Evolutionary conservation across 2,113 vertebrate genomes (phyloP), one percentile per base, ranked within the genome.

Genomic region (Catagonus wagneri): DNA sequence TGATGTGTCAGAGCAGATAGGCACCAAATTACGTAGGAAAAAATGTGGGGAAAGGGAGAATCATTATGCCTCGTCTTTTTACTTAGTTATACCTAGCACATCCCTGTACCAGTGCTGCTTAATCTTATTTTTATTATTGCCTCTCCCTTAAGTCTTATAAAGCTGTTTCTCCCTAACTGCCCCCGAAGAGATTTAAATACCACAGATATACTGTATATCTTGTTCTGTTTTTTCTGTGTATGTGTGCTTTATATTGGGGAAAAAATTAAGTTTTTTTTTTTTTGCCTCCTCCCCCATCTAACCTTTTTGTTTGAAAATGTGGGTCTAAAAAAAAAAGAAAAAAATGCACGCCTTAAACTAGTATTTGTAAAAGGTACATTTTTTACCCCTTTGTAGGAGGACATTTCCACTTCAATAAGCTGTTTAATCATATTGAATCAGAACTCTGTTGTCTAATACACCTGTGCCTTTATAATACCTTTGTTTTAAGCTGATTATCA

Each of bases 401-500:
- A 16, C 17, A 63, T 95, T 97, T 96, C 79, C 29, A 94, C 56
- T 71, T 96, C 65, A 94, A 0, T 96, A 91, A 85, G 95, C 93
- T 90, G 71, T 94, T 83, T 93, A 93, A 69, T 34, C 68, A 27
- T 90, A 44, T 65, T 97, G 92, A 93, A 65, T 85, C 36, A 94
- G 78, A 93, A 75, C 23, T 95, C 61, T 86, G 56, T 96, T 94
- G 86, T 96, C 83, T 96, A 19, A 76, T 65, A 78, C 93, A 97
- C 87, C 95, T 97, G 96, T 92, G 92, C 83, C 96, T 96, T 95
- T 97, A 52, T 69, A 91, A 89, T 52, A 89, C 80, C 72, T 68
- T 95, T 88, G 44, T 97, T 97, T 97, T 75, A 96, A 96, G 61
- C 56, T 90, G 25, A 91, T 97, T 96, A 83, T 90, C 96, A 96